Evolutionary conservation across 2,888 invertebrate genomes (phyloP).

Genomic region (Sussaba pulchella): DNA sequence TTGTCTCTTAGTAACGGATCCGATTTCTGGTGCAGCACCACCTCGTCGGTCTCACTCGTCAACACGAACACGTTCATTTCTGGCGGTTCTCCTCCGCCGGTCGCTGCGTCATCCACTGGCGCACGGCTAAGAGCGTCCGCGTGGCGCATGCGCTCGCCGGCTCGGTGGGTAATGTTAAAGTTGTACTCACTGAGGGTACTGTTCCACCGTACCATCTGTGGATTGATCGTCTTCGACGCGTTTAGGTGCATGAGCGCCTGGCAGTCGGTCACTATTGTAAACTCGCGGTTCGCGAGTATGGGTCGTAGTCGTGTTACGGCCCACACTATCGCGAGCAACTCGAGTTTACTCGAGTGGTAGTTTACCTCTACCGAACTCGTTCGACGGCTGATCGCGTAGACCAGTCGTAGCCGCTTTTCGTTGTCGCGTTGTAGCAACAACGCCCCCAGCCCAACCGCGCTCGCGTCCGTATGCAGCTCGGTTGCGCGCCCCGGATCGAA

Average conservation of each 20-base stretch:
- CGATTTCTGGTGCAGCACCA: too few species aligned
- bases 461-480: conserved; percentile 50
- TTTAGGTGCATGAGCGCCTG: conserved; percentile 65
- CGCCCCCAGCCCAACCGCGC: conserved; percentile 32
- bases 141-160: conserved; percentile 69
- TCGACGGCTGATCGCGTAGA: too few species aligned
- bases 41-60: too few species aligned
- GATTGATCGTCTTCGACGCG: conserved; percentile 36
- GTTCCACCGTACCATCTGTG: conserved; percentile 69
- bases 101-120: conserved; percentile 27
- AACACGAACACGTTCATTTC: conserved; percentile 34
- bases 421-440: conserved; percentile 21
- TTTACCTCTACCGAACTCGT: conserved; percentile 51
- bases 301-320: conserved; percentile 46
- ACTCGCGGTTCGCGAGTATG: neutral
- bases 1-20: too few species aligned
- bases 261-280: conserved; percentile 60
- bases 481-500: conserved; percentile 21
- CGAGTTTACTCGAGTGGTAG: conserved; percentile 66
- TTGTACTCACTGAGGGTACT: conserved; percentile 66
- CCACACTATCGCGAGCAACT: conserved; percentile 67
- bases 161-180: conserved; percentile 65
- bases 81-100: neutral
- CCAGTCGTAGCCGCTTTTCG: too few species aligned
- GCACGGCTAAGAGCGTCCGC: conserved; percentile 71